Evolutionary conservation across 1,140 invertebrate species (phyloP), one percentile per base, ranked within the genome.

Genomic region (Gryllus bimaculatus): DNA sequence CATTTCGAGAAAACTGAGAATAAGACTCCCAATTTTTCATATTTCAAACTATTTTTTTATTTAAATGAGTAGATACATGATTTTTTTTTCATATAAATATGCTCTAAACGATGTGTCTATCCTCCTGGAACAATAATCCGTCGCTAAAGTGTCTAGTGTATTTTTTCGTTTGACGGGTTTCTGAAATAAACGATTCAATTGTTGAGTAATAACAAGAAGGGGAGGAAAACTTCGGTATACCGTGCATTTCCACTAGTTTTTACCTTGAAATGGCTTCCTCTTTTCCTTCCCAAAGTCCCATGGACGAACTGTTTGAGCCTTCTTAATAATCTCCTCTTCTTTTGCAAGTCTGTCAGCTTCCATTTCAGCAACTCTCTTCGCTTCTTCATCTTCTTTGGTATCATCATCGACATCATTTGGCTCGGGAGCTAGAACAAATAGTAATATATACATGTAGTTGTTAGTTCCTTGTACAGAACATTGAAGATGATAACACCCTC

Each of bases 281-380:
- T 82, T 82, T n/a, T 84, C 80, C 83, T 93, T 93, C 5, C 91
- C 90, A 18, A 89, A 83, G 82, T 93, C 92, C 92, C 92, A 93
- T 48, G 92, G 91, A 15, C 92, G 84, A 8, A 93, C 84, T 79
- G 90, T 48, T 8, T 47, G 88, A 10, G 86, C 85, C 78, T 89
- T 87, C 39, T 89, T 86, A 80, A 48, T 82, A 80, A 80, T 82
- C 80, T 80, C 48, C 47, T 79, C 81, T 80, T 78, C 78, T 81
- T 81, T 79, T 81, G 82, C 74, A 74, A 39, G 15, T 80, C 79
- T 80, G 26, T 87, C 81, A 54, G 87, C 86, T 77, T 88, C 86
- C 39, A 85, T 83, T 79, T 88, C 84, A 54, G 86, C 86, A 80
- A 84, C 82, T 78, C 86, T 83, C 8, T 82, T 81, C 75, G 84